Evolutionary conservation across 2,888 invertebrate species (phyloP).

Genomic region (Chloromyia formosa): DNA sequence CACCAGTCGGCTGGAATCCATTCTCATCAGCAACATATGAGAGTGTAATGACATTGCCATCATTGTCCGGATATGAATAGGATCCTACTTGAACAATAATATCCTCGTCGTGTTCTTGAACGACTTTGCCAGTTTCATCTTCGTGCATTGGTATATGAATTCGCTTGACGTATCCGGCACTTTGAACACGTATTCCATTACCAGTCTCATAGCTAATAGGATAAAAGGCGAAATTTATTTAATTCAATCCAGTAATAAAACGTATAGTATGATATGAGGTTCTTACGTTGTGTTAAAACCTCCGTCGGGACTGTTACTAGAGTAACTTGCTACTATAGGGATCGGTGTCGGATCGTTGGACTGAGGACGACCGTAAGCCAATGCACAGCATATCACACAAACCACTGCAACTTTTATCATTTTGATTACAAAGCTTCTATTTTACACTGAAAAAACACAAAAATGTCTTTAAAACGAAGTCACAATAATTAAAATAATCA

Average conservation of each 20-base stretch:
- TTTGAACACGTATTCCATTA: slow-evolving; percentile 80
- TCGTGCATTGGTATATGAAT: slow-evolving; percentile 64
- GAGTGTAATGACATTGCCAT: slow-evolving; percentile 72
- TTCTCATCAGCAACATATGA: slow-evolving; percentile 77
- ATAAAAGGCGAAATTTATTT: not conserved
- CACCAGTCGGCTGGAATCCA: slow-evolving; percentile 74
- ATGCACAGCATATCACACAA: slow-evolving; percentile 21
- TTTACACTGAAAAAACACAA: slow-evolving; percentile 20
- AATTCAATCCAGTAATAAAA: not conserved
- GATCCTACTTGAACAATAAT: slow-evolving; percentile 72
- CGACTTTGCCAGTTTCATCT: slow-evolving; percentile 63
- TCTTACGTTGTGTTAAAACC: slow-evolving; percentile 65
- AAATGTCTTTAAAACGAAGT: not conserved
- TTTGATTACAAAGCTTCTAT: not conserved
- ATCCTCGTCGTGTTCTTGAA: slow-evolving; percentile 68
- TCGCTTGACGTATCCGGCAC: slow-evolving; percentile 75
- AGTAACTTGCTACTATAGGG: slow-evolving; percentile 65
- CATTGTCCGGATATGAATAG: slow-evolving; percentile 76
- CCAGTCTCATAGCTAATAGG: slow-evolving; percentile 76
- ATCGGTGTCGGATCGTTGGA: slow-evolving; percentile 59
- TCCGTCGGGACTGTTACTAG: slow-evolving; percentile 64
- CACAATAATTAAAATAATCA: not conserved
- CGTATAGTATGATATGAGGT: not conserved
- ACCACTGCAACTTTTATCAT: slow-evolving; percentile 30
- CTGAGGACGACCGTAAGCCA: slow-evolving; percentile 25